phyloP scores from a whole-genome alignment of 2,888 invertebrate species.

The Mimas tiliae region DNA sequence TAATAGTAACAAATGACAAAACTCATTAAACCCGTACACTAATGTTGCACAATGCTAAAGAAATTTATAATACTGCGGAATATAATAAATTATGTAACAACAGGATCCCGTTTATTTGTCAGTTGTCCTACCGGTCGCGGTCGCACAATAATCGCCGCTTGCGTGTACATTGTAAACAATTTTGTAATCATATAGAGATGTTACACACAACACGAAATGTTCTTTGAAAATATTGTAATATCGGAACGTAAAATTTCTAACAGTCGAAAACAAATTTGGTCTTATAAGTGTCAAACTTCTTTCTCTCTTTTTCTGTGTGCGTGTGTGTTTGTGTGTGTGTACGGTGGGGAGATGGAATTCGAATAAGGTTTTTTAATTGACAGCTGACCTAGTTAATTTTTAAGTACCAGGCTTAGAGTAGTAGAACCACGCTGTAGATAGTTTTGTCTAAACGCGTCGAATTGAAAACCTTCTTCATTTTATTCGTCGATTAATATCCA shows the following conservation, averaged over 20 bases:
- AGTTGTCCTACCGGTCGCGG: constrained; percentile 60
- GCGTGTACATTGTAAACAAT: constrained; percentile 63
- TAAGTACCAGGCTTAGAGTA: too few species aligned
- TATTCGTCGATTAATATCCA: too few species aligned
- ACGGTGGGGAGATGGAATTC: too few species aligned
- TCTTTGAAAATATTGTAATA: background rate
- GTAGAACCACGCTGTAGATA: too few species aligned
- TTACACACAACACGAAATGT: constrained; percentile 31
- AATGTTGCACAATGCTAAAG: constrained; percentile 16
- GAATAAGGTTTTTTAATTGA: too few species aligned
- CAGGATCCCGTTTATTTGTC: constrained; percentile 76
- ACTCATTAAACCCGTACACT: constrained; percentile 10
- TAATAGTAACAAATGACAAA: background rate
- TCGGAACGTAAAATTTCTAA: background rate
- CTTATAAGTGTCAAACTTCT: too few species aligned
- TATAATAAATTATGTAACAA: constrained; percentile 73
- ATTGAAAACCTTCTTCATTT: too few species aligned
- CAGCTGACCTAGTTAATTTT: too few species aligned
- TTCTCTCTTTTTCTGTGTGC: too few species aligned
- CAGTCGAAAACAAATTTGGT: too few species aligned
- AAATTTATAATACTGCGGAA: constrained; percentile 31
- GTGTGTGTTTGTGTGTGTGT: too few species aligned
- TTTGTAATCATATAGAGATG: constrained; percentile 57
- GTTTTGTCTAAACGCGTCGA: too few species aligned
- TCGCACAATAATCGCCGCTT: constrained; percentile 71